A percentile compares a stretch with the other conserved stretches of the same genome.
Conservation (phyloP, 2,113 vertebrate genomes). For the Sinocyclocheilus grahami region DNA sequence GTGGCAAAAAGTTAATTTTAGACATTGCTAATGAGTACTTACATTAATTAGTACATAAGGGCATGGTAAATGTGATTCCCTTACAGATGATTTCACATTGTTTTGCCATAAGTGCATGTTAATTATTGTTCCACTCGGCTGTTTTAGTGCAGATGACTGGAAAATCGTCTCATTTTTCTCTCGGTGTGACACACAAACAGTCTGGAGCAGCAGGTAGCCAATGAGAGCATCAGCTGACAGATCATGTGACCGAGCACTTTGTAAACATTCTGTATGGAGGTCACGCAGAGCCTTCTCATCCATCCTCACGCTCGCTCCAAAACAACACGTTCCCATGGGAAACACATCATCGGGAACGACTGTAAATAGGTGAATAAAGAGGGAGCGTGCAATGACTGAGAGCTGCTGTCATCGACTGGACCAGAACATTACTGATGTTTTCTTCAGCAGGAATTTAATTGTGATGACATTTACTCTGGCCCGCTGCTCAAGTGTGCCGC, state of each 20-base stretch:
- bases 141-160: not conserved
- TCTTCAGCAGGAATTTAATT: not conserved
- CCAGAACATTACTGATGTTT: not conserved
- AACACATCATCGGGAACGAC: constrained; percentile 5
- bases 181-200: constrained; percentile 17
- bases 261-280: constrained; percentile 35
- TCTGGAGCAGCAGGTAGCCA: constrained; percentile 35
- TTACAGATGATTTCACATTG: not conserved
- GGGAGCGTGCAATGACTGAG: too few species aligned
- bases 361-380: not conserved
- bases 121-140: not conserved
- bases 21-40: not conserved
- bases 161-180: not conserved
- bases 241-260: constrained; percentile 40
- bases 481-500: not conserved
- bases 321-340: constrained; percentile 9
- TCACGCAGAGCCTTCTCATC: constrained; percentile 25
- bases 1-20: not conserved
- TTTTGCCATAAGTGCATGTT: not conserved
- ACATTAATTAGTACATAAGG: not conserved
- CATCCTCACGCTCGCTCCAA: constrained; percentile 24
- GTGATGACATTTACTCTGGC: not conserved
- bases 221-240: constrained; percentile 28
- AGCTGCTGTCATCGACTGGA: constrained; percentile 7
- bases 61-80: not conserved